Evolutionary conservation across 2,888 invertebrate species (phyloP).

Genomic region (Erebia epiphron): DNA sequence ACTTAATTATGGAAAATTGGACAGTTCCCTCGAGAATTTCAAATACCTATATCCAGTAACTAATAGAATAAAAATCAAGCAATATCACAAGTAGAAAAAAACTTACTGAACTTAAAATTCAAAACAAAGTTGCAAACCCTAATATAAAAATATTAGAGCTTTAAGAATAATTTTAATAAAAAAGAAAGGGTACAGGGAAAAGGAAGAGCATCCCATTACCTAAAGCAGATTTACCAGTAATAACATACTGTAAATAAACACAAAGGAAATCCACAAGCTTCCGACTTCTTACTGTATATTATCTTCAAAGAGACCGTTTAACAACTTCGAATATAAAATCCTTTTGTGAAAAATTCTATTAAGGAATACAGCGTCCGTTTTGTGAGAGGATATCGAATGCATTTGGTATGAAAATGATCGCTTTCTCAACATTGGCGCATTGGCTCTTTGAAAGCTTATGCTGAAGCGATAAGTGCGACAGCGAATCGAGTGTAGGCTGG

Average conservation of each 20-base stretch:
- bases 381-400: conserved; percentile 28
- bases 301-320: conserved; percentile 18
- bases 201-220: not conserved
- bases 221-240: conserved; percentile 26
- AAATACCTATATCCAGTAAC: no score
- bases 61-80: no score
- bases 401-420: conserved; percentile 36
- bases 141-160: not conserved
- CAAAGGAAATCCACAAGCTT: conserved; percentile 28
- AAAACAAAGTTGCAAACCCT: not conserved
- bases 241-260: conserved; percentile 23
- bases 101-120: not conserved
- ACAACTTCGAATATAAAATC: conserved; percentile 28
- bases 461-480: conserved; percentile 24
- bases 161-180: not conserved
- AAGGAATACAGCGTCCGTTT: conserved; percentile 21
- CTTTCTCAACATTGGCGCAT: conserved; percentile 37
- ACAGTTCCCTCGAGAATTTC: no score
- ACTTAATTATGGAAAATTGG: no score
- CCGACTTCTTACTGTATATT: conserved; percentile 26
- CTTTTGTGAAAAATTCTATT: conserved; percentile 28
- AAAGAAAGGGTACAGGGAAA: conserved; percentile 1
- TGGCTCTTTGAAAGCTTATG: conserved; percentile 40
- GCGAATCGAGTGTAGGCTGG: conserved; percentile 23
- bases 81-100: no score